These are phyloP conservation scores for Rhynchophorus ferrugineus DNA, from an alignment of 1,140 invertebrate species.

Conservation along the genomic window DNA sequence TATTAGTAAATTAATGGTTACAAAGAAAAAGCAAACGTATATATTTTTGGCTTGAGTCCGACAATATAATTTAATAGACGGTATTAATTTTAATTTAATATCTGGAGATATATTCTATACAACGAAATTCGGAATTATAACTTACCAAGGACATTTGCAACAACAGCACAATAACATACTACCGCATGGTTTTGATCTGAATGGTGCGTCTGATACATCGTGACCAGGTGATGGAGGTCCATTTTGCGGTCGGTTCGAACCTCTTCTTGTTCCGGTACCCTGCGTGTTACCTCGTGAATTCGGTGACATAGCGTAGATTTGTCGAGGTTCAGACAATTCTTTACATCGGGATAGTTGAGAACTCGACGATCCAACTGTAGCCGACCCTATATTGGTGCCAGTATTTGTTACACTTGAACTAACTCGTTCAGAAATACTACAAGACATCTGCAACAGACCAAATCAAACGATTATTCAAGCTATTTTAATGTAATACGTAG, in stretches of 20 bases:
- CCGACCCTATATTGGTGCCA: conserved; percentile 4
- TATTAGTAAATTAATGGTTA: too few species aligned
- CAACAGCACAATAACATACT: conserved; percentile 65
- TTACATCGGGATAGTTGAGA: conserved; percentile 10
- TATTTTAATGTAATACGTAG: too few species aligned
- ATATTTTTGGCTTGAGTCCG: too few species aligned
- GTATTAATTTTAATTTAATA: too few species aligned
- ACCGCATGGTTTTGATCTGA: conserved; percentile 48
- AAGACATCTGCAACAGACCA: conserved; percentile 43
- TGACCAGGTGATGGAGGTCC: conserved; percentile 26
- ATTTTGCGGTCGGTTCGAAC: conserved; percentile 25
- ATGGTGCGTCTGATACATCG: conserved; percentile 25
- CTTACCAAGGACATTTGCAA: conserved; percentile 64
- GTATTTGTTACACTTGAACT: conserved; percentile 19
- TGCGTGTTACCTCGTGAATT: conserved; percentile 30
- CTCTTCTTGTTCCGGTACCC: conserved; percentile 15
- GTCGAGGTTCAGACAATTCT: conserved; percentile 5
- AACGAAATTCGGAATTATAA: conserved; percentile 8
- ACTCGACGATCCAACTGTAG: not conserved
- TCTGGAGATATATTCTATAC: too few species aligned
- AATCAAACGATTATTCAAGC: too few species aligned
- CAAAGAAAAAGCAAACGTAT: too few species aligned
- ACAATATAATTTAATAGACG: too few species aligned
- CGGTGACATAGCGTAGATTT: conserved; percentile 30
- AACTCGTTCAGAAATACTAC: conserved; percentile 39